phyloP scores from a whole-genome alignment of 2,113 vertebrate genomes.

The Condylura cristata region DNA sequence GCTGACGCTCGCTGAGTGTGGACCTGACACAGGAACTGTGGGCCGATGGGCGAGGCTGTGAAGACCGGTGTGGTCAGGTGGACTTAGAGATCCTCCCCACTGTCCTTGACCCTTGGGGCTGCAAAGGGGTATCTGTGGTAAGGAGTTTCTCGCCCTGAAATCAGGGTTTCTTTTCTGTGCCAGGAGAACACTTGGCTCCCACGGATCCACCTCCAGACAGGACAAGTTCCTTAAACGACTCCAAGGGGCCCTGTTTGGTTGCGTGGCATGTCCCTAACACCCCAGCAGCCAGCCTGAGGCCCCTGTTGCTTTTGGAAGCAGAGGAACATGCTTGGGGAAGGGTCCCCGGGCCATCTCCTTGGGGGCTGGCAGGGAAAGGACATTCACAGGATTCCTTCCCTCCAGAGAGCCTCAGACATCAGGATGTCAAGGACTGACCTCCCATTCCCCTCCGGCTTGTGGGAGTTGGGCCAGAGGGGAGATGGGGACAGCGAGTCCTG shows the following conservation, averaged over 20 bases:
- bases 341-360: slow-evolving; percentile 53
- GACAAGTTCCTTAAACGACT: background rate
- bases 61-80: background rate
- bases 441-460: slow-evolving; percentile 26
- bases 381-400: slow-evolving; percentile 77
- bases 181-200: background rate
- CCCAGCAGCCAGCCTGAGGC: background rate
- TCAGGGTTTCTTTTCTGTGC: background rate
- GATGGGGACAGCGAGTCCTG: slow-evolving; percentile 70
- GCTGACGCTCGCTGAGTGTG: background rate
- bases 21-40: background rate
- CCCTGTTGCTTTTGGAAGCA: slow-evolving; percentile 64
- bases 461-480: slow-evolving; percentile 69
- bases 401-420: slow-evolving; percentile 61
- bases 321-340: background rate
- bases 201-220: background rate
- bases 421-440: slow-evolving; percentile 69
- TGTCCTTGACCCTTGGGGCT: background rate
- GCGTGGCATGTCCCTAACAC: background rate
- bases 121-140: background rate
- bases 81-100: background rate
- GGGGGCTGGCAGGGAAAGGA: slow-evolving; percentile 62
- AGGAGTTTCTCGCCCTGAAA: background rate
- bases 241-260: background rate
- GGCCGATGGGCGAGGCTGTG: background rate